Percentiles rank a stretch among this genome's conserved stretches.
Evolutionary conservation across 2,113 vertebrate genomes (phyloP).

Genomic region (Phrynosoma platyrhinos): DNA sequence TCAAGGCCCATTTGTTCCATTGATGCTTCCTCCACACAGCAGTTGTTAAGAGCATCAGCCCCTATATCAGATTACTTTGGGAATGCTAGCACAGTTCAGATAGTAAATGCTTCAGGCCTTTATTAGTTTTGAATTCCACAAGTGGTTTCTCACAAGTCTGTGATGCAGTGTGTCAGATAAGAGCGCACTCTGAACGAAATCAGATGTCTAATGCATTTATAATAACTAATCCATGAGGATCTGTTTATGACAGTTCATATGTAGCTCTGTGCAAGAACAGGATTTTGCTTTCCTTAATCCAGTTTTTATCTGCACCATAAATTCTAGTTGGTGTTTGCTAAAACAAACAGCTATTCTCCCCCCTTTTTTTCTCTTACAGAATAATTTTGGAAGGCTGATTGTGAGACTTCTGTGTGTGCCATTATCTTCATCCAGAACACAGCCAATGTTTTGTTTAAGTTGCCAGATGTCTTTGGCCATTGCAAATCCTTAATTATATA

Average conservation of each 20-base stretch:
- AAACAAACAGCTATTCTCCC: slow-evolving; percentile 21
- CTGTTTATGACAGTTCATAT: background rate
- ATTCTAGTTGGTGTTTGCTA: slow-evolving; percentile 4
- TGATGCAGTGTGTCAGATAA: background rate
- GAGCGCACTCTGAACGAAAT: background rate
- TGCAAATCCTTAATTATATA: slow-evolving; percentile 46
- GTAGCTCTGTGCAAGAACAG: background rate
- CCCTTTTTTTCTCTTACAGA: background rate
- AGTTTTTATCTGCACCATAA: background rate
- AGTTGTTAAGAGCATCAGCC: background rate
- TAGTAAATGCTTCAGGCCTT: no score
- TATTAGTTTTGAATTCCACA: background rate
- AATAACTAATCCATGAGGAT: background rate
- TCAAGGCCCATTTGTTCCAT: background rate
- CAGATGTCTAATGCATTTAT: background rate
- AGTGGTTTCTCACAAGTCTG: background rate
- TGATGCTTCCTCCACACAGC: background rate
- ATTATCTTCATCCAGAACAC: slow-evolving; percentile 30
- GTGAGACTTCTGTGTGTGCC: slow-evolving; percentile 7
- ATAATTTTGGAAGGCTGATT: slow-evolving; percentile 27
- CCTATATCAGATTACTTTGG: background rate
- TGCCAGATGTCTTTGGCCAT: slow-evolving; percentile 41
- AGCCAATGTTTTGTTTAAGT: slow-evolving; percentile 37
- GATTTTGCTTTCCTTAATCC: background rate
- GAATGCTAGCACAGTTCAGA: background rate